These are phyloP conservation scores for Girardinichthys multiradiatus DNA, from an alignment of 2,113 vertebrate species.

Conservation along the genomic window DNA sequence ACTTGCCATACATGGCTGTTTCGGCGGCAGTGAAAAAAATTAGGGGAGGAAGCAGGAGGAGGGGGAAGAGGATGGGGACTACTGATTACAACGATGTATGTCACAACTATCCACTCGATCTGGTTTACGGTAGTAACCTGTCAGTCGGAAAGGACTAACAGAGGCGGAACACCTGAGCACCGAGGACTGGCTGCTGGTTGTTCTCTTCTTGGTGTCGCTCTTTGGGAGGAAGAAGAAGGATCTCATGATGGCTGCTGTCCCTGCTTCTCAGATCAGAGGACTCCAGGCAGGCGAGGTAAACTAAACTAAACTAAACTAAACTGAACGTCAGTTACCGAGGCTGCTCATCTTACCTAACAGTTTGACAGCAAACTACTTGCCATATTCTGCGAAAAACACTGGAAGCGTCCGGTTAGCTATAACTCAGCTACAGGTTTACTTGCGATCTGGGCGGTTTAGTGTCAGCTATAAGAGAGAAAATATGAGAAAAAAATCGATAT, in stretches of 20 bases:
- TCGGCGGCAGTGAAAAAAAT: conserved; percentile 1
- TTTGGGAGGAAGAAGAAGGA: conserved; percentile 29
- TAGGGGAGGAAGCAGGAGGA: conserved; percentile 6
- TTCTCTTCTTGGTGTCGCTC: conserved; percentile 8
- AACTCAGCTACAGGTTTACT: background rate
- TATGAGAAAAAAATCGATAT: background rate
- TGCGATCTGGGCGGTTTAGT: background rate
- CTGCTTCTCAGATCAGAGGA: conserved; percentile 74
- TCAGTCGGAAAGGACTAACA: conserved; percentile 14
- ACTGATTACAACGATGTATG: conserved; percentile 49
- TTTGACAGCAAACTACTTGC: conserved; percentile 29
- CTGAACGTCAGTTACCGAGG: background rate
- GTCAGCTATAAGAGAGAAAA: no score
- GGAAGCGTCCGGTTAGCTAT: background rate
- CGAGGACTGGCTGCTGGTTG: background rate
- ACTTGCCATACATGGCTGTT: background rate
- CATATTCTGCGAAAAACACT: background rate
- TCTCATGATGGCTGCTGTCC: conserved; percentile 71
- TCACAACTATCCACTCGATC: conserved; percentile 20
- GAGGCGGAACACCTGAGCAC: conserved; percentile 9
- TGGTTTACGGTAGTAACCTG: conserved; percentile 19
- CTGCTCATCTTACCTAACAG: conserved; percentile 28
- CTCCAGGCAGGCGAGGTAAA: conserved; percentile 80
- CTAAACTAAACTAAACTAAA: conserved; percentile 73
- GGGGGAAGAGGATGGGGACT: conserved; percentile 45